Conservation (phyloP, 2,888 invertebrate species). For the Platycnemis pennipes region DNA sequence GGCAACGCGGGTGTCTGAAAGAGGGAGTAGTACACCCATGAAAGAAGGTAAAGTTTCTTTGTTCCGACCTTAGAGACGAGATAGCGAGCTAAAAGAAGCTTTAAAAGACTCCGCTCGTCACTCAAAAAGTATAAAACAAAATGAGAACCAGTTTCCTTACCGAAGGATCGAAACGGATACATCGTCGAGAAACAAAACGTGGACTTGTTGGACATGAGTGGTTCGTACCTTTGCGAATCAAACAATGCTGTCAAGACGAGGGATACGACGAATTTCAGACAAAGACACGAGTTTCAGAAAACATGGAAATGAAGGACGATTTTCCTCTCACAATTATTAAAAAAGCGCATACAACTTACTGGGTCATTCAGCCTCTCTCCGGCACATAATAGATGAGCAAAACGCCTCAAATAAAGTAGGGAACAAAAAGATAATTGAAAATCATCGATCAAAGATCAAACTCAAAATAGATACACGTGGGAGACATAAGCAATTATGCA, state of each 20-base stretch:
- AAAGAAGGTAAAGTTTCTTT: neutral
- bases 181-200: neutral
- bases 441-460: too few relatives aligned
- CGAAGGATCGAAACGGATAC: neutral
- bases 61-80: neutral
- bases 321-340: too few relatives aligned
- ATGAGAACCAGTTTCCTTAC: neutral
- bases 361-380: too few relatives aligned
- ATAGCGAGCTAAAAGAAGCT: neutral
- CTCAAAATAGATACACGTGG: too few relatives aligned
- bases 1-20: neutral
- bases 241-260: neutral
- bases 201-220: neutral
- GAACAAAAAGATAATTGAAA: too few relatives aligned
- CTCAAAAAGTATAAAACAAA: neutral
- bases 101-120: neutral
- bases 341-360: too few relatives aligned
- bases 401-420: too few relatives aligned
- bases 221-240: neutral
- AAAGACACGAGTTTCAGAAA: too few relatives aligned
- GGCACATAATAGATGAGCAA: too few relatives aligned
- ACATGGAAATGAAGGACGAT: neutral
- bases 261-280: neutral
- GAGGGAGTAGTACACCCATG: neutral
- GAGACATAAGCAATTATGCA: too few relatives aligned